Evolutionary conservation across 92 coral and sea anemone genomes (phyloP).

Genomic region (Phenganax subtilis): DNA sequence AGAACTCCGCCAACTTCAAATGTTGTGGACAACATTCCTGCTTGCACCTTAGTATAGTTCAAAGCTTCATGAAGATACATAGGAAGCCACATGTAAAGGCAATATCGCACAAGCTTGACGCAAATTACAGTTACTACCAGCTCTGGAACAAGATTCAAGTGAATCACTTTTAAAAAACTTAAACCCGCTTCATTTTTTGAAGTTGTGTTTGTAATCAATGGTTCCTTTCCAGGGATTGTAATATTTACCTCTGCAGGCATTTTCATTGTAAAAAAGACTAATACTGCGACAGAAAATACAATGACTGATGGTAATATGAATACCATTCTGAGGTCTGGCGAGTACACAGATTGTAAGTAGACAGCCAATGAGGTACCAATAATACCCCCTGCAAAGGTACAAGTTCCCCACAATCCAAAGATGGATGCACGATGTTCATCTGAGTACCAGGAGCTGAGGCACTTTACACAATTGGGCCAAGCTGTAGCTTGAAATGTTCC

Average conservation of each 20-base stretch:
- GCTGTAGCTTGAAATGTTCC: constrained; percentile 94
- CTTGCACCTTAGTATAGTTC: constrained; percentile 71
- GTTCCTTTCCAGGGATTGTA: constrained; percentile 59
- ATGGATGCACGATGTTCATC: constrained; percentile 82
- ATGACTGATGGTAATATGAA: constrained; percentile 73
- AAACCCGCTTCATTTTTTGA: background rate
- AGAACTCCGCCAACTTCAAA: constrained; percentile 97
- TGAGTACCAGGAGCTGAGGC: constrained; percentile 84
- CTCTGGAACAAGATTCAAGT: constrained; percentile 82
- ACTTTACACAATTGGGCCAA: constrained; percentile 97
- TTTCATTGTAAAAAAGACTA: constrained; percentile 68
- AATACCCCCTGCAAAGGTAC: constrained; percentile 92
- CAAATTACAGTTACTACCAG: constrained; percentile 79
- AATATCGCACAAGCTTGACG: constrained; percentile 88
- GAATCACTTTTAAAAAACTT: constrained; percentile 18
- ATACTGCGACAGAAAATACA: constrained; percentile 65
- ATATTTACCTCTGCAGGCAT: constrained; percentile 78
- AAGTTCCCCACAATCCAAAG: constrained; percentile 97
- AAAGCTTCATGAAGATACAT: constrained; percentile 91
- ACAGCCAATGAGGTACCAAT: constrained; percentile 94
- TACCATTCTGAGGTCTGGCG: constrained; percentile 65
- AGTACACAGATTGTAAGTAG: constrained; percentile 62
- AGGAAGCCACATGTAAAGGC: constrained; percentile 99
- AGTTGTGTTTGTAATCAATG: background rate
- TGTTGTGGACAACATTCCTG: constrained; percentile 88